Evolutionary conservation across 2,888 invertebrate species (phyloP), one percentile per base, ranked within the genome.

Genomic region (Drosophila differens): DNA sequence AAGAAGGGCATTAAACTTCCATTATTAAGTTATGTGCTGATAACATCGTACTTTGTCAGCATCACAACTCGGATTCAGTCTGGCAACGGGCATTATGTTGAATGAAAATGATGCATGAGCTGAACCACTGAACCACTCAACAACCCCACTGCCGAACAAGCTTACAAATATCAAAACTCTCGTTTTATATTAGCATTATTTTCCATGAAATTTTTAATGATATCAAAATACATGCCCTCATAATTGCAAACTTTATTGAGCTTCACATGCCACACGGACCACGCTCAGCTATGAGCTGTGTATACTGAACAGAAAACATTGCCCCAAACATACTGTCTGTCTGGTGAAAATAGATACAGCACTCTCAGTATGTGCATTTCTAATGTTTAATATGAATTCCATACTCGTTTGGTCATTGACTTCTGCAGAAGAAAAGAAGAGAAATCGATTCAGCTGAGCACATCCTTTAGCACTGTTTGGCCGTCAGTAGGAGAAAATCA

Each of bases 11-110:
- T 71, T 70, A 83, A 89, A 91, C 85, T 91, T 90, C 80, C 82
- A 76, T 91, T 91, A 92, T 91, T 87, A 92, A 91, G 91, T 91
- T 92, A 91, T 85, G 81, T 85, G 79, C 84, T 85, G 85, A 85
- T 90, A 82, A 82, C 85, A 83, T 83, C 85, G 75, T 85, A 85
- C 76, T 87, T 87, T 87, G 85, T 87, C 83, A 78, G 78, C 74
- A 69, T 55, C 69, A 69, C 59, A 61, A 69, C 71, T 61, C 58
- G 63, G 49, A 75, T 72, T 76, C 61, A 54, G 64, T 57, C 70
- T 28, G 57, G 63, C 49, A 64, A 39, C 51, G 16, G 58, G 58
- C 16, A 58, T 65, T 37, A 37, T 51, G 37, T 61, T 66, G 58
- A 35, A 37, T 55, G 61, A 57, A 74, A 74, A 69, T 74, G 49